A percentile compares a stretch with the other conserved stretches of the same genome.
phyloP scores from a whole-genome alignment of 2,888 invertebrate genomes.

The Lepidochrysops patricia region DNA sequence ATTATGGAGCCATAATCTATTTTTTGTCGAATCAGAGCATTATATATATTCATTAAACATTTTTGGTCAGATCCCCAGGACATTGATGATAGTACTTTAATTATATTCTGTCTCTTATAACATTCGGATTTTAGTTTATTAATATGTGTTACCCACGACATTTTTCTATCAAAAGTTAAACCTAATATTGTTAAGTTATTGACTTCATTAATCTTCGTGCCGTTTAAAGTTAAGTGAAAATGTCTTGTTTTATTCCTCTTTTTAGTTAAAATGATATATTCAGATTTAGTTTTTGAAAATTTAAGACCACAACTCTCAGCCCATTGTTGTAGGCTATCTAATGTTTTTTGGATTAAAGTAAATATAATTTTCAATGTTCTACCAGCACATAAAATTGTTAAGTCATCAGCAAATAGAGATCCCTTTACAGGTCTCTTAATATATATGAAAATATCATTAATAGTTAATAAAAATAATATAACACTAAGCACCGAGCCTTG shows the following conservation, averaged over 20 bases:
- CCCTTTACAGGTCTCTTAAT: constrained; percentile 18
- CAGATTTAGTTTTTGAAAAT: constrained; percentile 18
- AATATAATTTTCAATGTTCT: constrained; percentile 10
- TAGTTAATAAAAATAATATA: constrained; percentile 20
- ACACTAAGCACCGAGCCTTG: no score
- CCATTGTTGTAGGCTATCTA: neutral
- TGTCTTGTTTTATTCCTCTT: constrained; percentile 14
- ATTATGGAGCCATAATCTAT: constrained; percentile 18
- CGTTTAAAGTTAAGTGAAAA: constrained; percentile 7
- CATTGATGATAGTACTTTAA: constrained; percentile 18
- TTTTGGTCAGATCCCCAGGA: constrained; percentile 19
- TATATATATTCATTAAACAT: constrained; percentile 14
- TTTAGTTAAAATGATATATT: constrained; percentile 19
- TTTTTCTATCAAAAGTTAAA: constrained; percentile 19
- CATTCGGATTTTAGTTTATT: constrained; percentile 21
- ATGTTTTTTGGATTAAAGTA: constrained; percentile 11
- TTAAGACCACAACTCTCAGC: neutral
- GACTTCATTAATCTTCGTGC: constrained; percentile 15
- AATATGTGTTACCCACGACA: constrained; percentile 18
- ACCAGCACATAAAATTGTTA: constrained; percentile 17
- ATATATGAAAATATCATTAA: constrained; percentile 17
- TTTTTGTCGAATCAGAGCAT: constrained; percentile 18
- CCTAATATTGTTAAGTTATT: constrained; percentile 18
- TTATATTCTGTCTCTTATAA: constrained; percentile 19
- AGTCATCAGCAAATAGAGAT: constrained; percentile 19